A percentile compares a stretch with the other conserved stretches of the same genome.
Evolutionary conservation across 2,797 vertebrate species (phyloP).

Genomic region (Cyclopterus lumpus): DNA sequence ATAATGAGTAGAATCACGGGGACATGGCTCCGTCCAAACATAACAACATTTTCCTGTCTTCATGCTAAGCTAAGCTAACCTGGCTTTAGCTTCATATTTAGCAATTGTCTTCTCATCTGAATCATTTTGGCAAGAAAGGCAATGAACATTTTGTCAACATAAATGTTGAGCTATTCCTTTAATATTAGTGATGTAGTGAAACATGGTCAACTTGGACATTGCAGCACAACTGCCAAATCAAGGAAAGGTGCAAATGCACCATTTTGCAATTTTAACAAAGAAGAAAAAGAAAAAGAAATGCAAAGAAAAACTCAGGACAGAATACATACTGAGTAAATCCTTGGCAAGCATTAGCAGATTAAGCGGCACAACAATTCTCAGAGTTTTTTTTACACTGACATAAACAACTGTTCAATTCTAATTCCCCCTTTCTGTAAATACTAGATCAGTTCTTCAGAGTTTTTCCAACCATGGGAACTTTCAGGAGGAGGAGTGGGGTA

Average conservation of each 20-base stretch:
- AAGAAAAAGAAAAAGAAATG: not conserved
- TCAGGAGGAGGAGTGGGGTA: slow-evolving; percentile 33
- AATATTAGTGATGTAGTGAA: slow-evolving; percentile 11
- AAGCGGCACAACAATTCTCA: slow-evolving; percentile 12
- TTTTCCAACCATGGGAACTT: slow-evolving; percentile 70
- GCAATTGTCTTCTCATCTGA: not conserved
- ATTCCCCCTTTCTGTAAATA: slow-evolving; percentile 44
- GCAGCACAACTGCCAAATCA: not conserved
- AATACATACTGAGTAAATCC: not conserved
- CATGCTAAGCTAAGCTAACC: not conserved
- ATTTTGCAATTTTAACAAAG: slow-evolving; percentile 2
- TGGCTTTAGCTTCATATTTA: not conserved
- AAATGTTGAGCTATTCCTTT: not conserved
- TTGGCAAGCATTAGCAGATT: slow-evolving; percentile 20
- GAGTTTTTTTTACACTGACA: not conserved
- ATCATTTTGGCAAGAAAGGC: not conserved
- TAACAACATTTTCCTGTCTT: not conserved
- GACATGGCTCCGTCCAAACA: not conserved
- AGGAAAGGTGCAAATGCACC: not conserved
- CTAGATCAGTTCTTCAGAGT: slow-evolving; percentile 28
- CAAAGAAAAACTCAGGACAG: not conserved
- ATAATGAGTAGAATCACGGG: not conserved
- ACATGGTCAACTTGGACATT: not conserved
- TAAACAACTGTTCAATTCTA: slow-evolving; percentile 32
- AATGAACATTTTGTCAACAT: not conserved